Evolutionary conservation across 2,113 vertebrate genomes (phyloP).

Genomic region (Phoxinus phoxinus): DNA sequence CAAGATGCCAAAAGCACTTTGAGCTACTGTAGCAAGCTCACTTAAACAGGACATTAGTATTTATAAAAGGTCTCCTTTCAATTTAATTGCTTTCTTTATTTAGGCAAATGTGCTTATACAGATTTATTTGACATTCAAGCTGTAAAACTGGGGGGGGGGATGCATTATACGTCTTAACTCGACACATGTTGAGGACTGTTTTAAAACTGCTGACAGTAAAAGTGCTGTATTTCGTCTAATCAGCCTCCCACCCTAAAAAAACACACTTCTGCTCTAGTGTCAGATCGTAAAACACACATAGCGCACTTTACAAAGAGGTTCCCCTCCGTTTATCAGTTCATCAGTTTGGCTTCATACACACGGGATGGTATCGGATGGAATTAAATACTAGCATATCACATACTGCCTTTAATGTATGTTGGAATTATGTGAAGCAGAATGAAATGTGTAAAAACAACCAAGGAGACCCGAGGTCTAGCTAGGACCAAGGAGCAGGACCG

Average conservation of each 20-base stretch:
- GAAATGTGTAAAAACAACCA: too few relatives aligned
- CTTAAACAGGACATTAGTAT: slow-evolving; percentile 41
- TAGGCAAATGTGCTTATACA: slow-evolving; percentile 36
- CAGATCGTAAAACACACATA: slow-evolving; percentile 15
- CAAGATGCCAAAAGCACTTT: slow-evolving; percentile 36
- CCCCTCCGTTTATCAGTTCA: not conserved
- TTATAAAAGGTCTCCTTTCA: slow-evolving; percentile 42
- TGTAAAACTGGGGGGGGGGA: slow-evolving; percentile 12
- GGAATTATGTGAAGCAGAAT: not conserved
- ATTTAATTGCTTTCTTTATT: slow-evolving; percentile 45
- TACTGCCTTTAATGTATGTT: not conserved
- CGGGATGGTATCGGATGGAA: not conserved
- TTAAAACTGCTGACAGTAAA: slow-evolving; percentile 16
- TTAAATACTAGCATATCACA: not conserved
- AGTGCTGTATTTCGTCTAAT: slow-evolving; percentile 13
- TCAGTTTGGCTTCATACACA: not conserved
- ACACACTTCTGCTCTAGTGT: not conserved
- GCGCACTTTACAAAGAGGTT: not conserved
- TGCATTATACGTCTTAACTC: slow-evolving; percentile 26
- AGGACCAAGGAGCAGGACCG: too few relatives aligned
- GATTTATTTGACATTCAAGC: slow-evolving; percentile 42
- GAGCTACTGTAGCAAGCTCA: slow-evolving; percentile 25
- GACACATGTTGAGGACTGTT: slow-evolving; percentile 4
- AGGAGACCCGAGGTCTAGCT: too few relatives aligned
- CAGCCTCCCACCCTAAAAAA: slow-evolving; percentile 17